Evolutionary conservation across 2,797 vertebrate genomes (phyloP), one percentile per base, ranked within the genome.

Genomic region (Tragelaphus eurycerus): DNA sequence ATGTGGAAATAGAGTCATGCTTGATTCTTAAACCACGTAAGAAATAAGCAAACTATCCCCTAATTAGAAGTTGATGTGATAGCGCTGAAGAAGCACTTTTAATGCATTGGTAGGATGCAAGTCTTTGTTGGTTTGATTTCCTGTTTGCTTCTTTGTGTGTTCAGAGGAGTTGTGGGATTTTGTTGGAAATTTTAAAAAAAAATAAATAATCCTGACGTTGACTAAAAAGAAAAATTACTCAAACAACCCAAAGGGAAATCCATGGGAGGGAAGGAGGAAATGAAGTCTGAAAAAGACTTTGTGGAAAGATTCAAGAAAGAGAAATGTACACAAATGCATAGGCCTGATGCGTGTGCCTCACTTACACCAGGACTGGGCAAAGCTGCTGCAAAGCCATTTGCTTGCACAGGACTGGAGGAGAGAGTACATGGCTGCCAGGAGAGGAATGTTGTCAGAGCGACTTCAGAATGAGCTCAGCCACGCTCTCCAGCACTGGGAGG

Each of bases 351-450:
- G 15, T 48, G n/a, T 54, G 31, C 48, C 25, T 25, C 78, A 74
- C 82, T 67, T 76, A 81, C 82, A 52, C 15, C 1, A 21, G 59
- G 60, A 55, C 19, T 25, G 52, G 25, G 57, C 79, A 54, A 92
- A 84, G 93, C 86, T 62, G 55, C 96, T 38, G 59, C 92, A 97
- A 96, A 97, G 64, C 71, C 96, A 97, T 98, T 98, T 98, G 97
- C 98, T 98, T 86, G 96, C 97, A 97, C 93, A 98, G 76, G 90
- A 27, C 88, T 85, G 78, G 93, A 98, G 90, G 95, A 93, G 97
- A 92, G 97, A 98, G 59, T 96, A 98, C 98, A 97, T 7, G 96
- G 90, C 95, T 97, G 98, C 98, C 98, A 98, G 98, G 97, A 97
- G 97, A 86, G 97, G 96, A 97, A 97, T 96, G 97, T 93, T 98